These are phyloP conservation scores for Oophaga sylvatica DNA, from an alignment of 2,797 vertebrate genomes.

Conservation along the genomic window DNA sequence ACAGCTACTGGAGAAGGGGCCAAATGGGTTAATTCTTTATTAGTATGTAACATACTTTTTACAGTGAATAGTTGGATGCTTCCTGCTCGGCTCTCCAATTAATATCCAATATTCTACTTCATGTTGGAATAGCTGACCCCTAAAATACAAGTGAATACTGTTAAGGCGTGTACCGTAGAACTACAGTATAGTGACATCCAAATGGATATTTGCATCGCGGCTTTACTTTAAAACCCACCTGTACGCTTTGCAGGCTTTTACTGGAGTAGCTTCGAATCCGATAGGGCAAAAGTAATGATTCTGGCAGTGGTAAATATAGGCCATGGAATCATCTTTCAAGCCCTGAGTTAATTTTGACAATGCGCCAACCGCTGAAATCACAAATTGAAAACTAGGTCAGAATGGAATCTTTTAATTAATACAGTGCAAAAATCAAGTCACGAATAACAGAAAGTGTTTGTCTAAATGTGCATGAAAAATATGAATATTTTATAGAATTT, in stretches of 20 bases:
- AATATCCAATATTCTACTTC: slow-evolving; percentile 97
- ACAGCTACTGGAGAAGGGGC: background rate
- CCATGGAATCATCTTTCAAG: slow-evolving; percentile 91
- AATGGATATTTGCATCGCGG: background rate
- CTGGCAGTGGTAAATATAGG: slow-evolving; percentile 98
- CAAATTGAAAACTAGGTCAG: slow-evolving; percentile 12
- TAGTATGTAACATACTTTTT: slow-evolving; percentile 84
- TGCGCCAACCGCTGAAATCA: slow-evolving; percentile 85
- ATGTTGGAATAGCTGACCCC: slow-evolving; percentile 82
- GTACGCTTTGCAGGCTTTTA: slow-evolving; percentile 93
- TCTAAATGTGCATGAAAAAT: background rate
- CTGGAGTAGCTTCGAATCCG: slow-evolving; percentile 94
- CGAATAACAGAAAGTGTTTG: background rate
- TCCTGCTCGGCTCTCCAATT: slow-evolving; percentile 96
- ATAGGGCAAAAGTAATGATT: slow-evolving; percentile 99
- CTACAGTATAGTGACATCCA: background rate
- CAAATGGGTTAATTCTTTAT: background rate
- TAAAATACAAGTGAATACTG: slow-evolving; percentile 66
- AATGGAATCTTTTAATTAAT: background rate
- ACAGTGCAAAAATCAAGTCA: background rate
- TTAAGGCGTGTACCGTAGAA: background rate
- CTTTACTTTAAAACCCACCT: slow-evolving; percentile 75
- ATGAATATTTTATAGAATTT: background rate
- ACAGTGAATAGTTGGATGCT: slow-evolving; percentile 96
- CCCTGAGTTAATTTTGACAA: slow-evolving; percentile 90